Conservation (phyloP, 1,140 invertebrate species). For the Cyclargus thomasi region DNA sequence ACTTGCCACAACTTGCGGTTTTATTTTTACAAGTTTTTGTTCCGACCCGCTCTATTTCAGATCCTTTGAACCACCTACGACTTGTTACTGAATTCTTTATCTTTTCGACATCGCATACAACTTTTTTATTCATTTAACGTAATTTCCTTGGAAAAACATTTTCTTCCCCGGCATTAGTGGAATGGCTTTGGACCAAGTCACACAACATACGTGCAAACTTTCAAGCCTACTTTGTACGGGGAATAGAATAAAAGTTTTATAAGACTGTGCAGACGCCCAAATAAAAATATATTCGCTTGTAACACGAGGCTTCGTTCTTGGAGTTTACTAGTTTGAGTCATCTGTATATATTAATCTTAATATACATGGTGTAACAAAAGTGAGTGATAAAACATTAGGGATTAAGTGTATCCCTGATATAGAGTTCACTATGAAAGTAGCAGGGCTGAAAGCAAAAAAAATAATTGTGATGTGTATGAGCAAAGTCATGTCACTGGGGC, state of each 20-base stretch:
- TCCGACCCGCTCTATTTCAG: slow-evolving; percentile 19
- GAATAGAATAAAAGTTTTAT: slow-evolving; percentile 12
- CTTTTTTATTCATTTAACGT: slow-evolving; percentile 16
- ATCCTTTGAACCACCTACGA: slow-evolving; percentile 20
- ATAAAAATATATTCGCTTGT: not conserved
- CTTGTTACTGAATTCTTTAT: slow-evolving; percentile 18
- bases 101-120: slow-evolving; percentile 13
- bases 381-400: too few species aligned
- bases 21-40: slow-evolving; percentile 24
- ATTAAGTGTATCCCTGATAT: too few species aligned
- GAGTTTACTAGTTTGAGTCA: not conserved
- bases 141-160: slow-evolving; percentile 10
- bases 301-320: not conserved
- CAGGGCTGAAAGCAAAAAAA: too few species aligned
- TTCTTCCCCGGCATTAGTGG: slow-evolving; percentile 5
- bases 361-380: too few species aligned
- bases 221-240: slow-evolving; percentile 2
- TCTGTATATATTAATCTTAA: too few species aligned
- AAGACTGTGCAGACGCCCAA: not conserved
- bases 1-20: slow-evolving; percentile 23
- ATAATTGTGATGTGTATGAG: not conserved
- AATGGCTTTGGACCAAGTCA: slow-evolving; percentile 15
- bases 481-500: too few species aligned
- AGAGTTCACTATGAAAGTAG: too few species aligned
- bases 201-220: slow-evolving; percentile 4